A percentile compares a stretch with the other conserved stretches of the same genome.
Conservation (phyloP, 2,888 invertebrate species). For the Myathropa florea region DNA sequence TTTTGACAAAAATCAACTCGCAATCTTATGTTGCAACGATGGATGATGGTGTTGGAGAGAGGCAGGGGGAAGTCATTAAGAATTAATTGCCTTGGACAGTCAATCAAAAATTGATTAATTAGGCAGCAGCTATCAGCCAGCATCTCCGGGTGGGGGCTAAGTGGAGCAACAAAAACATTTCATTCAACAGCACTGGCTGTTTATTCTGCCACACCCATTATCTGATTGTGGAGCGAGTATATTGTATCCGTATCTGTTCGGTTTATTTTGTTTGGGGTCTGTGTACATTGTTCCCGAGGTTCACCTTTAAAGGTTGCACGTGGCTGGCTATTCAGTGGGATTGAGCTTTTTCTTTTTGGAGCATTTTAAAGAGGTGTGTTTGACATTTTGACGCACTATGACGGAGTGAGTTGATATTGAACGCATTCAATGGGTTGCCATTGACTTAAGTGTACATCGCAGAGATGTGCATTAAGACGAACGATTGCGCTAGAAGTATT, state of each 20-base stretch:
- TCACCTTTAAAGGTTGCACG: constrained; percentile 34
- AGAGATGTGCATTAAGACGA: background rate
- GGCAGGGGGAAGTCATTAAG: background rate
- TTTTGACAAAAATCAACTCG: background rate
- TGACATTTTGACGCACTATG: background rate
- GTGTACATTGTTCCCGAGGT: constrained; percentile 9
- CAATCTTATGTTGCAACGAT: background rate
- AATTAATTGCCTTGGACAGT: background rate
- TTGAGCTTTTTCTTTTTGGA: background rate
- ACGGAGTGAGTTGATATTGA: background rate
- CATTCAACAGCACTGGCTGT: constrained; percentile 4
- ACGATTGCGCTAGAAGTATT: background rate
- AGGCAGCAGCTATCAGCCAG: background rate
- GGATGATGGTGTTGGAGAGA: background rate
- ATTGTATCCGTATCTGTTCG: background rate
- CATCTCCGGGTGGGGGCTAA: background rate
- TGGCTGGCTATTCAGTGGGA: background rate
- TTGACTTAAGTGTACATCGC: background rate
- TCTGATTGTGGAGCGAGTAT: background rate
- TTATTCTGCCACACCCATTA: constrained; percentile 24
- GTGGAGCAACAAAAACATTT: constrained; percentile 12
- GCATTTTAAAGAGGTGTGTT: background rate
- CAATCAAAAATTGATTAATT: constrained; percentile 25
- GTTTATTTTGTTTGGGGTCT: too few species aligned
- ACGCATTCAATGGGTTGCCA: background rate